Evolutionary conservation across 2,797 vertebrate species (phyloP), one percentile per base, ranked within the genome.

Genomic region (Coilia nasus): DNA sequence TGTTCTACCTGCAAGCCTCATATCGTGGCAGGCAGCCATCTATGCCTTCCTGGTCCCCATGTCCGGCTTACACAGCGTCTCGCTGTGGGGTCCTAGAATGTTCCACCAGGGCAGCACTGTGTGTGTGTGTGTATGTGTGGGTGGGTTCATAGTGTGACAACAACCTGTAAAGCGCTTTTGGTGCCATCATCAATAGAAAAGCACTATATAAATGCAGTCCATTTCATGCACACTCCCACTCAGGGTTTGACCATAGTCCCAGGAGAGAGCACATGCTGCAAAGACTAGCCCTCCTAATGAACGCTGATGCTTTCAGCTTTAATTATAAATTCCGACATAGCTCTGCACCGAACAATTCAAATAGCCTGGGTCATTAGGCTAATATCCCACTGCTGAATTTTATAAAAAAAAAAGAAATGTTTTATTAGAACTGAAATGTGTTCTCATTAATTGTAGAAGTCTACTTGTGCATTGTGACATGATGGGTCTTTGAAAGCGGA

Each of bases 61-160:
- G 15, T 44, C 31, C 71, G 17, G 4, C 19, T 31, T 21, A 6
- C 35, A 9, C 31, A 78, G 10, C 6, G 31, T 41, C 35, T 78
- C 71, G 21, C 6, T 44, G 19, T 31, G 50, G 50, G 82, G 81
- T 80, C 14, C 64, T 85, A 83, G 87, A 88, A 86, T 71, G 46
- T 83, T 88, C 83, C 83, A 59, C 64, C 25, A 82, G 44, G 35
- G 46, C 82, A 15, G 46, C 41, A 25, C 83, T 41, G 35, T 41
- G 35, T 5, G 35, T 41, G 35, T 5, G 35, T 41, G 35, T 41
- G 35, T 41, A 5, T 41, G 35, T 41, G 35, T 41, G 35, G 5
- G 5, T 41, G 35, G 35, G 35, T 41, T 41, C 35, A 41, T 41
- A 41, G 35, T 41, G 35, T 41, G 5, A 5, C 35, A 41, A 41